Evolutionary conservation across 23 tunicate species (phyloP), one percentile per base, ranked within the genome.

Genomic region (Styela plicata): DNA sequence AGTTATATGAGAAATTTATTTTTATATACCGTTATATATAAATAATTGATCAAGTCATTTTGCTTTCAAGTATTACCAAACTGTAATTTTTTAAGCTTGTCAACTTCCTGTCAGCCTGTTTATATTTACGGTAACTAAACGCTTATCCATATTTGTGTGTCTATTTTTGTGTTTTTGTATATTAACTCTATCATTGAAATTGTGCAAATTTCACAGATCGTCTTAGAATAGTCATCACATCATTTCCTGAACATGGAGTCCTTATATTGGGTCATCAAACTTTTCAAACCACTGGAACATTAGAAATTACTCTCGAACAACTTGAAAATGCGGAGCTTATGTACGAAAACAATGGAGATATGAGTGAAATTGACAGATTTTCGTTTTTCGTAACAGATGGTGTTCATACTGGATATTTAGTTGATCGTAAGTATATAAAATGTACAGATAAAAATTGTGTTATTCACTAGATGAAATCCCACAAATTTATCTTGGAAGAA

Each of bases 311-410:
- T 53, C 69, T 52, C 27, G 24, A 1, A 1, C 91, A 87, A 34
- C 24, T 91, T 26, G 74, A 87, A 84, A 74, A 66, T 37, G 84
- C 74, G 3, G 65, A 74, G 36, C 86, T 91, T 33, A 71, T 84
- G 33, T 93, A 93, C 65, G 85, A 88, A 24, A 91, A 93, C 70
- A 81, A 63, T 63, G 98, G 89, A 5, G 89, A 76, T 32, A 63
- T 36, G 31, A 57, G 82, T 24, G 64, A 24, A 2, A 93, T 93
- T 52, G 98, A 93, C 34, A 64, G 89, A 24, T 93, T 93, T 71
- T 70, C 89, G 21, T 93, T 93, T 63, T 69, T 83, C 1, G 98
- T 93, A 7, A 75, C 89, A 20, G 98, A 93, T 82, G 80, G 87
- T n/a, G 84, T 86, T 7, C 86, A 93, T 77, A 29, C 81, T 1